Evolutionary conservation across 2,888 invertebrate species (phyloP), one percentile per base, ranked within the genome.

Genomic region (Morpho deidamia): DNA sequence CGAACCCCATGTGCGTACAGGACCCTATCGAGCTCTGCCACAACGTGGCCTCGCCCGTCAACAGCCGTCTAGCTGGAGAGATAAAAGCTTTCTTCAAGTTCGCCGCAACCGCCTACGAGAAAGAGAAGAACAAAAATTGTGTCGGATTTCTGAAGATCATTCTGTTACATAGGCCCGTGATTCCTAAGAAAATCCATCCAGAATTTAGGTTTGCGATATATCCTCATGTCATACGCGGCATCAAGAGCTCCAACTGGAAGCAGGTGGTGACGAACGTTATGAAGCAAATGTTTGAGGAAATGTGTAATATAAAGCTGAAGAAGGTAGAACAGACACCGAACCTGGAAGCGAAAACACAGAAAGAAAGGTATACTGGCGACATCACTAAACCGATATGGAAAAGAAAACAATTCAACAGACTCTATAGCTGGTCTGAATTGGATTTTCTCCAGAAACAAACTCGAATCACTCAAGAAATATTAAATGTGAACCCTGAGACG

Each of bases 1-100:
- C 72, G n/a, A 76, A 82, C 7, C 37, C 83, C 0, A 72, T 93
- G 50, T 92, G 92, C 65, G 70, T 94, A 0, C 94, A 94, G 77
- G 94, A 94, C 75, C 94, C 94, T 0, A 91, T 93, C 66, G 93
- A 93, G 68, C 91, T 92, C 50, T 84, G 83, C 60, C 89, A 91
- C 65, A 94, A 94, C 66, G 80, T 92, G 4, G 84, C 91, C 0
- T 74, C 75, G 8, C 65, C 74, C 1, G 72, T 91, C 9, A 64
- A 69, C 11, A 38, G 42, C 5, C 67, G 65, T 5, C 59, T 83
- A 4, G 69, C 76, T 0, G 34, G 44, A 0, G 82, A 83, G 5
- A 63, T 87, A 43, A 63, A 58, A 11, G 67, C 68, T 0, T 76
- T 63, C 62, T 65, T 86, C 49, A 68, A 68, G 23, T 78, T 76